Evolutionary conservation across 2,113 vertebrate genomes (phyloP), one percentile per base, ranked within the genome.

Genomic region (Helogale parvula): DNA sequence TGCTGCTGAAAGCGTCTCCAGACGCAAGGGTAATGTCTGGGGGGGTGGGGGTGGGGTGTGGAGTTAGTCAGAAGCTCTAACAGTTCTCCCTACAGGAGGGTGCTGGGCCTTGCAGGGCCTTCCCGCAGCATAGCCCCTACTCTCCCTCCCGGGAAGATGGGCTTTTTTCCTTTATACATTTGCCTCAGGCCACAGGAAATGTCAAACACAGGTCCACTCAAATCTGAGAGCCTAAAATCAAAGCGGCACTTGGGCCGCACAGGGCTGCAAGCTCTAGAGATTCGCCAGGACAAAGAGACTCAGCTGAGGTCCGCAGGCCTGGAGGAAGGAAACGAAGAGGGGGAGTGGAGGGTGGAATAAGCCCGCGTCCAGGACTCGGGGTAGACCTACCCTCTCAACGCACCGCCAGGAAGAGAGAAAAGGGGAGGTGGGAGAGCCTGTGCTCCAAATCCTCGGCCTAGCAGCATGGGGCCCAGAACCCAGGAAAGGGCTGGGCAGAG

Each of bases 11-110:
- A 81, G 38, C 16, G 25, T 79, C 52, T 87, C 88, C 50, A 63
- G 41, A 66, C 86, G 41, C 63, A 72, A 96, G 52, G n/a, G 7
- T 1, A 27, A 13, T 65, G 88, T 54, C 41, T 60, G 54, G 21
- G 5, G 7, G 1, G 23, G 19, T 0, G 10, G 1, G 63, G 16
- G 5, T 4, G 1, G 23, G 19, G 0, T 9, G 0, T 7, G 10
- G 12, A 31, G 10, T 41, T 0, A 33, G 29, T 17, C n/a, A 45
- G 71, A 19, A 31, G 19, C n/a, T 69, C 50, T 87, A 25, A 5
- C 76, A 17, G 54, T n/a, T 93, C 74, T 12, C 17, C 41, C 9
- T 21, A 21, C 17, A 60, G 8, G 16, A 33, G 54, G 57, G 33
- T 12, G 50, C 35, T 38, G 29, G 72, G 16, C 41, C 79, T 79